Percentiles rank a stretch among this genome's conserved stretches.
Evolutionary conservation across 2,113 vertebrate genomes (phyloP).

Genomic region (Psettodes erumei): DNA sequence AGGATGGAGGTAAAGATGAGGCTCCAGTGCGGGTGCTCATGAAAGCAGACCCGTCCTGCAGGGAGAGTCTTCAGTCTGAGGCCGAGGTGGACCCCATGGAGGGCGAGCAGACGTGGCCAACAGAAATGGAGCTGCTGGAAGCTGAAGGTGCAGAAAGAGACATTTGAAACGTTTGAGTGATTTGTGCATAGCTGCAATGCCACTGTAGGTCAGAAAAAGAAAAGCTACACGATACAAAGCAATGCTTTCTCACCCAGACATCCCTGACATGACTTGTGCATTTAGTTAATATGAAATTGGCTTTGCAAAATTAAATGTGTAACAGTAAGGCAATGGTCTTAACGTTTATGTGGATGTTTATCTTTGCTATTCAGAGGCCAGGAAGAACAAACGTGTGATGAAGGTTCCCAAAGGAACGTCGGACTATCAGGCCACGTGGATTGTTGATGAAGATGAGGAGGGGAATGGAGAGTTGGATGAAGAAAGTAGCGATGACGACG

Average conservation of each 20-base stretch:
- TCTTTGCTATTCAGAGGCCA: constrained; percentile 79
- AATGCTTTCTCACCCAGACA: neutral
- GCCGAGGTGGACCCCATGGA: constrained; percentile 95
- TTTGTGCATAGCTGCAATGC: neutral
- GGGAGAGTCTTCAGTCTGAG: constrained; percentile 90
- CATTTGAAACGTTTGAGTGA: neutral
- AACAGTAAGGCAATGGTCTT: neutral
- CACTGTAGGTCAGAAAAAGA: neutral
- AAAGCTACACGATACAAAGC: neutral
- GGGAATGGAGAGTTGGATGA: constrained; percentile 79
- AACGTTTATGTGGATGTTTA: neutral
- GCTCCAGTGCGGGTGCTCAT: constrained; percentile 88
- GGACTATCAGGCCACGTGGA: constrained; percentile 96
- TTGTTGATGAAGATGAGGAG: constrained; percentile 85
- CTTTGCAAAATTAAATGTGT: neutral
- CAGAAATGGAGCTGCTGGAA: constrained; percentile 91
- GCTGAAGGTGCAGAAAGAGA: constrained; percentile 89
- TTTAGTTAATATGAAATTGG: neutral
- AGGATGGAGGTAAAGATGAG: constrained; percentile 84
- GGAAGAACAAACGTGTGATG: constrained; percentile 82
- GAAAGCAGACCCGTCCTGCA: constrained; percentile 87
- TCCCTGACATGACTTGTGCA: neutral
- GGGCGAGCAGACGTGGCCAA: constrained; percentile 97
- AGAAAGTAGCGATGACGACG: constrained; percentile 79
- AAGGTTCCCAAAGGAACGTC: constrained; percentile 97